A percentile compares a stretch with the other conserved stretches of the same genome.
phyloP scores from a whole-genome alignment of 2,888 invertebrate genomes.

The Steinernema hermaphroditum region DNA sequence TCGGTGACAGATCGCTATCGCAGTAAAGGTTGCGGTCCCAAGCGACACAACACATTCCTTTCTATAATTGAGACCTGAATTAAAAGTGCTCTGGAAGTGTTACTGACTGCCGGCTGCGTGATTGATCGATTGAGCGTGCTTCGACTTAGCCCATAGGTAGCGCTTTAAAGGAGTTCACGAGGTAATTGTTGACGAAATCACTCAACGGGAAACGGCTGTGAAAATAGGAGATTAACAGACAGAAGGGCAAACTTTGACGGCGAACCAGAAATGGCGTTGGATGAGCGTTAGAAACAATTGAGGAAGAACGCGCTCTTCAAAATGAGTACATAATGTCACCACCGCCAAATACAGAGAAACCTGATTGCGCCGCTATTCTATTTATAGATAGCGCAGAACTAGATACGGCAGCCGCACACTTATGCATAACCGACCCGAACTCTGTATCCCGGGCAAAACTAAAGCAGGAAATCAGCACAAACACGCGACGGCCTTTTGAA shows the following conservation, averaged over 20 bases:
- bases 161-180: not conserved
- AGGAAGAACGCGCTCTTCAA: conserved; percentile 7
- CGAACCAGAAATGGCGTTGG: conserved; percentile 21
- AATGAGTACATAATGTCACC: conserved; percentile 28
- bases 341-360: conserved; percentile 24
- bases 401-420: conserved; percentile 9
- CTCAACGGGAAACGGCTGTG: not conserved
- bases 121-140: not conserved
- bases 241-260: conserved; percentile 7
- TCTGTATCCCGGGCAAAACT: conserved; percentile 5
- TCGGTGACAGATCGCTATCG: conserved; percentile 12
- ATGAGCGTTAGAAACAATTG: conserved; percentile 24
- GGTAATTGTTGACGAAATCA: conserved; percentile 23
- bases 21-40: conserved; percentile 12
- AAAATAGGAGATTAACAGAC: conserved; percentile 15
- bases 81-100: not conserved
- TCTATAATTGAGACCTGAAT: not conserved
- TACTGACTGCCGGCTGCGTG: too few species aligned
- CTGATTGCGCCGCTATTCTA: conserved; percentile 16
- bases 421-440: conserved; percentile 13
- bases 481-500: not conserved
- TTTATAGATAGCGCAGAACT: conserved; percentile 28
- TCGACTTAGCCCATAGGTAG: too few species aligned
- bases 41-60: not conserved
- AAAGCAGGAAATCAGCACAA: conserved; percentile 22